Percentiles rank a stretch among this genome's conserved stretches.
phyloP scores from a whole-genome alignment of 1,140 invertebrate genomes.

The Goniozus legneri region DNA sequence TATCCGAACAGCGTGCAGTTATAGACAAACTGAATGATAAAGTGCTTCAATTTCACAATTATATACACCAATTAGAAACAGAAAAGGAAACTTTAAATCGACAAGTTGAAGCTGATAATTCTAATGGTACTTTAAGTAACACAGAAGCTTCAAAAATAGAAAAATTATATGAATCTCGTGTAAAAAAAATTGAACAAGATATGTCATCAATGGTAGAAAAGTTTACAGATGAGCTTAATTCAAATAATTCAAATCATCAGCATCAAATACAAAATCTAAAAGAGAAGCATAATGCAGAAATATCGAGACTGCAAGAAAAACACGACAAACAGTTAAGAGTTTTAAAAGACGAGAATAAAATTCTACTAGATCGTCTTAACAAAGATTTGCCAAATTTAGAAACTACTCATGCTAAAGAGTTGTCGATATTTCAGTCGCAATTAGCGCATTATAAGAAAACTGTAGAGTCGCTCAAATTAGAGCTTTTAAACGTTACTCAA shows the following conservation, averaged over 20 bases:
- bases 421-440: conserved; percentile 43
- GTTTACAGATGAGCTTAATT: conserved; percentile 31
- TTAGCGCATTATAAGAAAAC: conserved; percentile 42
- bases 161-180: conserved; percentile 33
- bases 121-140: conserved; percentile 28
- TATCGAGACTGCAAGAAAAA: conserved; percentile 27
- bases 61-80: conserved; percentile 31
- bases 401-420: conserved; percentile 41
- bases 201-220: conserved; percentile 39
- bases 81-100: conserved; percentile 38
- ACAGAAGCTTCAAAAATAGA: conserved; percentile 32
- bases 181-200: conserved; percentile 43
- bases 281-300: conserved; percentile 29
- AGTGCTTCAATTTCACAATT: conserved; percentile 26
- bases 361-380: conserved; percentile 30
- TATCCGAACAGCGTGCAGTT: conserved; percentile 23
- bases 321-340: conserved; percentile 35
- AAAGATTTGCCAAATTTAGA: conserved; percentile 36
- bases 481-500: conserved; percentile 31
- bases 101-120: conserved; percentile 24
- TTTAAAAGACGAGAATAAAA: conserved; percentile 36
- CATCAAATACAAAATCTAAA: conserved; percentile 24
- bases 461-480: conserved; percentile 39
- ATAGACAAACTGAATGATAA: conserved; percentile 28
- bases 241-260: conserved; percentile 29